A percentile compares a stretch with the other conserved stretches of the same genome.
Conservation (phyloP, 2,113 vertebrate species). For the Ancistrus triradiatus region DNA sequence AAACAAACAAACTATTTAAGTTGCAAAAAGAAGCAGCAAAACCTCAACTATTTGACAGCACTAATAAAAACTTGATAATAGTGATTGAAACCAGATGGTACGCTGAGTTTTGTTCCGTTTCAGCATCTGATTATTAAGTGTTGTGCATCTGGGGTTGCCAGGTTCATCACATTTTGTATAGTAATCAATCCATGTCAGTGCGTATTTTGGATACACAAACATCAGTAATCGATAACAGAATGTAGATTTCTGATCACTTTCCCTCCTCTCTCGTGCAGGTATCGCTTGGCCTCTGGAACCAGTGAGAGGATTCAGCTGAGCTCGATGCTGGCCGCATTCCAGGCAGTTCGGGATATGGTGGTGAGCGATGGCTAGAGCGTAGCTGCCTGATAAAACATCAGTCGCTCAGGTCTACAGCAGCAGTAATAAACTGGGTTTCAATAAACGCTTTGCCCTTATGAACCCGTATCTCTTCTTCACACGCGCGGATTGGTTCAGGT, state of each 20-base stretch:
- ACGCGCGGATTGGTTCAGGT: not conserved
- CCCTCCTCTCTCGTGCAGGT: slow-evolving; percentile 60
- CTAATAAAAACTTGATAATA: too few relatives aligned
- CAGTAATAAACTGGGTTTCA: slow-evolving; percentile 2
- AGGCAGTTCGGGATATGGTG: slow-evolving; percentile 87
- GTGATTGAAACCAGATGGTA: too few relatives aligned
- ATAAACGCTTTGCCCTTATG: slow-evolving; percentile 19
- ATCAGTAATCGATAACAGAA: too few relatives aligned
- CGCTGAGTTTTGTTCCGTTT: too few relatives aligned
- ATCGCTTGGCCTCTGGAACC: slow-evolving; percentile 86
- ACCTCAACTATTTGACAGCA: too few relatives aligned
- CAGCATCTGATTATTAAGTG: too few relatives aligned
- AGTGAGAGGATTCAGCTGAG: slow-evolving; percentile 96
- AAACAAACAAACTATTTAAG: too few relatives aligned
- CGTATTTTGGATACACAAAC: too few relatives aligned
- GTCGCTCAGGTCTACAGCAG: not conserved
- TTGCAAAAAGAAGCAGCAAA: too few relatives aligned
- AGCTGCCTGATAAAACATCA: not conserved
- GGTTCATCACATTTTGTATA: too few relatives aligned
- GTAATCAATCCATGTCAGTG: too few relatives aligned
- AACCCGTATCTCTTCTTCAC: not conserved
- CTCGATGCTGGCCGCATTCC: slow-evolving; percentile 91
- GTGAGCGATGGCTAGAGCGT: slow-evolving; percentile 73
- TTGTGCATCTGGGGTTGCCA: too few relatives aligned
- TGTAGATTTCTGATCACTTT: not conserved